These are phyloP conservation scores for Crenichthys baileyi DNA, from an alignment of 2,797 vertebrate species.

Conservation along the genomic window DNA sequence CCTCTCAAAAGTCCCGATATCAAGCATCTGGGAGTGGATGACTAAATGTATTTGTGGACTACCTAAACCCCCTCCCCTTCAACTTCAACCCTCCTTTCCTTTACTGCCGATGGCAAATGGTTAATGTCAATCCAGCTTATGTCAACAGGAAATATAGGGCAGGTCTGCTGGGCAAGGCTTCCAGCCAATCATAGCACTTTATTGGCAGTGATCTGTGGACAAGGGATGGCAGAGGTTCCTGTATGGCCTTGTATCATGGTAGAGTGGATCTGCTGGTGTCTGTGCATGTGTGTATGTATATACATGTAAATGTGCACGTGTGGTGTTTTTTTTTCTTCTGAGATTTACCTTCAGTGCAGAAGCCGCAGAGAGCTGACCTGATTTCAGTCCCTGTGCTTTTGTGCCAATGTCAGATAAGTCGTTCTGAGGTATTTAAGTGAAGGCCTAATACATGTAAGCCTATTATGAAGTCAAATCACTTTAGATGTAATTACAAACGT, in stretches of 20 bases:
- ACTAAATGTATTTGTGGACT: constrained; percentile 12
- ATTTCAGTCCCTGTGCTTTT: constrained; percentile 38
- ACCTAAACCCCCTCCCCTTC: not conserved
- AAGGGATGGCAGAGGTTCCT: constrained; percentile 48
- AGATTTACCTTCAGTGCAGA: constrained; percentile 65
- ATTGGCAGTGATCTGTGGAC: constrained; percentile 42
- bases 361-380: constrained; percentile 50
- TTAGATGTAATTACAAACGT: not conserved
- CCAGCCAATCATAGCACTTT: constrained; percentile 61
- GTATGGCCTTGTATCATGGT: constrained; percentile 31
- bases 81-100: not conserved
- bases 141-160: constrained; percentile 62
- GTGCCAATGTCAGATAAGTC: constrained; percentile 57
- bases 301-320: constrained; percentile 3
- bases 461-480: not conserved
- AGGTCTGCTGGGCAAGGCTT: constrained; percentile 54
- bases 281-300: constrained; percentile 7
- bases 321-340: constrained; percentile 5
- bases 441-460: not conserved
- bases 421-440: constrained; percentile 34
- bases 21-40: not conserved
- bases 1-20: not conserved
- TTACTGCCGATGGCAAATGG: constrained; percentile 9
- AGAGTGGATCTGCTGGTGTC: constrained; percentile 4
- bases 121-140: constrained; percentile 52